Percentiles rank a stretch among this genome's conserved stretches.
phyloP scores from a whole-genome alignment of 2,797 vertebrate genomes.

The Acanthis flammea region DNA sequence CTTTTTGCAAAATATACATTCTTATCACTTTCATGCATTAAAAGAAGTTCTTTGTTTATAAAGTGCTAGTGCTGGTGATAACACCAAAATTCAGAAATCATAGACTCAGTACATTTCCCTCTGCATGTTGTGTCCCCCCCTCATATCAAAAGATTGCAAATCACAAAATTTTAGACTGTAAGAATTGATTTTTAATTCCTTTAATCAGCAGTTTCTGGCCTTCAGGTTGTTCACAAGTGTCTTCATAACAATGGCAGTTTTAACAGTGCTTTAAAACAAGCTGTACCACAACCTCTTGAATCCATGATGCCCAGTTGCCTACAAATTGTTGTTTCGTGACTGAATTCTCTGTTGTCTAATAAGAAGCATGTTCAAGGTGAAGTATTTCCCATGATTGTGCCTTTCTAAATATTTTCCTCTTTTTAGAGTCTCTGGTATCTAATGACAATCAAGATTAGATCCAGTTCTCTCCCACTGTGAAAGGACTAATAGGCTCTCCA shows the following conservation, averaged over 20 bases:
- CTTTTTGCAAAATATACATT: not conserved
- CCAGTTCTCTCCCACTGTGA: not conserved
- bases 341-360: not conserved
- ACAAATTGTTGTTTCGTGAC: not conserved
- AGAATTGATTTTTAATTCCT: not conserved
- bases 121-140: accelerated
- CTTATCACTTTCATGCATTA: not conserved
- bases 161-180: not conserved
- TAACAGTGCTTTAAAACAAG: not conserved
- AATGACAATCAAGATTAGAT: not conserved
- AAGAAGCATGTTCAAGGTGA: not conserved
- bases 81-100: not conserved
- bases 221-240: not conserved
- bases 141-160: not conserved
- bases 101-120: not conserved
- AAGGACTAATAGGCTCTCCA: not conserved
- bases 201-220: not conserved
- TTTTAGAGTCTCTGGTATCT: not conserved
- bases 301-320: not conserved
- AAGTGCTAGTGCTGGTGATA: not conserved
- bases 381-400: not conserved
- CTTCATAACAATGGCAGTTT: not conserved
- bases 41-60: not conserved
- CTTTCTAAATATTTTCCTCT: not conserved
- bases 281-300: not conserved